Base-by-base conservation (phyloP, 2,888 invertebrate species). In the Copidosoma aretas region DNA sequence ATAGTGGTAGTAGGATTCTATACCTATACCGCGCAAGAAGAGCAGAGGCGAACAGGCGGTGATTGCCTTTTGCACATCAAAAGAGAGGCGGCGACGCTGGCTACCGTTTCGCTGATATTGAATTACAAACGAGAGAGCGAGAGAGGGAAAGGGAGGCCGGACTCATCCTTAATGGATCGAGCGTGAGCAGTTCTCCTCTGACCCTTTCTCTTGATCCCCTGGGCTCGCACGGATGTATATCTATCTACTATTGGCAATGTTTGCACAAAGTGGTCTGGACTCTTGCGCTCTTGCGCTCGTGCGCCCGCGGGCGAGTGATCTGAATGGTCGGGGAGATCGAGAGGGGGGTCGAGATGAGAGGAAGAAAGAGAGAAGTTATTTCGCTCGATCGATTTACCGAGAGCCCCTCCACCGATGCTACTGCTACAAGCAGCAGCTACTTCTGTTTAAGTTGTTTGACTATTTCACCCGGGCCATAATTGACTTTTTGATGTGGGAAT, bases 341-440 rank as follows among this genome's bases (percentile, higher is more conserved):
- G 54, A 53, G 41, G 19, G 25, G 54, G 58, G 39, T 57, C 57
- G 64, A 39, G 59, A 64, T 64, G 64, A 61, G 56, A 56, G 56
- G 5, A 32, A 43, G 60, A 73, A 60, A 61, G 56, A 56, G 56
- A 19, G 32, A 43, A 63, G 74, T 78, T 78, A 77, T 78, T 78
- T 77, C 77, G 69, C 74, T 74, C 77, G 74, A 74, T 77, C 75
- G 71, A 68, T 70, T 70, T 70, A 62, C 67, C 17, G 39, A 19
- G 39, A 54, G 66, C 60, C 15, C 56, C 56, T 10, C 54, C 10
- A 24, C 22, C 54, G 56, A 57, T 25, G 19, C 57, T 22, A 24
- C 52, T 15, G 24, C 57, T 32, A n/a, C n/a, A n/a, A n/a, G n/a
- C n/a, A n/a, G 21, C 58, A 51, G 19, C 46, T 53, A 57, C 64